Evolutionary conservation across 2,888 invertebrate genomes (phyloP).

Genomic region (Chalcis sispes): DNA sequence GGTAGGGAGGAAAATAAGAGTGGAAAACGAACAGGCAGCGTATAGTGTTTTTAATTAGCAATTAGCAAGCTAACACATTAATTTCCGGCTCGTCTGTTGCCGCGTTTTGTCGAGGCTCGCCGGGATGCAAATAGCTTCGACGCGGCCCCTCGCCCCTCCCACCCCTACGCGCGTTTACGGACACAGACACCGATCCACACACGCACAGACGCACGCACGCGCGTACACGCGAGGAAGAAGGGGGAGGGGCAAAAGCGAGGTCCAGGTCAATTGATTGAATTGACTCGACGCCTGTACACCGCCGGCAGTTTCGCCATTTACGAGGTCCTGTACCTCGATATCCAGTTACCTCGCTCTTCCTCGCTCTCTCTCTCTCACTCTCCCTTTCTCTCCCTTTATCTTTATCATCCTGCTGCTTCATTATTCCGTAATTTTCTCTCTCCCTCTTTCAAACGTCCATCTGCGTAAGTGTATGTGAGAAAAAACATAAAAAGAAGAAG

Average conservation of each 20-base stretch:
- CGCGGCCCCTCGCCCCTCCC: no score
- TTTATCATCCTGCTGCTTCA: conserved; percentile 21
- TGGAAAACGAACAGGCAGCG: conserved; percentile 24
- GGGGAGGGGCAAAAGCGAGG: neutral
- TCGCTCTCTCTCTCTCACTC: neutral
- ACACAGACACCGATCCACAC: no score
- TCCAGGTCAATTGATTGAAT: conserved; percentile 74
- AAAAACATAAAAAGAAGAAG: neutral
- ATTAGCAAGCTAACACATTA: conserved; percentile 75
- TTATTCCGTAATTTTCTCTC: conserved; percentile 17
- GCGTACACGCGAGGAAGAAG: neutral
- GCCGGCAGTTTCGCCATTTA: conserved; percentile 42
- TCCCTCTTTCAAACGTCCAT: neutral
- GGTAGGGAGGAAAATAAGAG: no score
- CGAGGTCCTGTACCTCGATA: conserved; percentile 8
- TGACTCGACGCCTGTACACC: conserved; percentile 67
- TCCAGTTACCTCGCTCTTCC: neutral
- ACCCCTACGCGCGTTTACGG: no score
- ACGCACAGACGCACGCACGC: conserved; percentile 1
- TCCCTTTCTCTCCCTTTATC: neutral
- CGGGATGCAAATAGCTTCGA: conserved; percentile 46
- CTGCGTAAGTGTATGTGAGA: neutral
- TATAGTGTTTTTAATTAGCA: conserved; percentile 75
- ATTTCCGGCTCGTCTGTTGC: conserved; percentile 74
- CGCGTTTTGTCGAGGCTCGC: conserved; percentile 65